phyloP scores from a whole-genome alignment of 2,113 vertebrate species.

The Osmerus eperlanus region DNA sequence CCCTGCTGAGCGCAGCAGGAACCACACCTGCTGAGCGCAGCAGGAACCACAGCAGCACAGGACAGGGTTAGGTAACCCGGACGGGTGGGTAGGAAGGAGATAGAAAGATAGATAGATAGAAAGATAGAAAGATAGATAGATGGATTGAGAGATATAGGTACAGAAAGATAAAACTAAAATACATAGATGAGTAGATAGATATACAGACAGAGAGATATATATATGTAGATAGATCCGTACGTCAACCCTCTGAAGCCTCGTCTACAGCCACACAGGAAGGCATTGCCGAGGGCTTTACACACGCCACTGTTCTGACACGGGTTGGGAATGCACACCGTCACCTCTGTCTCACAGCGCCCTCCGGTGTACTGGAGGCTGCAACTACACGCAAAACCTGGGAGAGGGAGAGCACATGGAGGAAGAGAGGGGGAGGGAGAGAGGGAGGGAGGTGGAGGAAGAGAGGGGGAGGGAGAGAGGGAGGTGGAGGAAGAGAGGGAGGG shows the following conservation, averaged over 20 bases:
- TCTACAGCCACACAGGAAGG: constrained; percentile 92
- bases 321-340: constrained; percentile 92
- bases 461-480: not conserved
- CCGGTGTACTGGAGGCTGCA: constrained; percentile 90
- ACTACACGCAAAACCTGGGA: constrained; percentile 86
- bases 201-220: not conserved
- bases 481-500: not conserved
- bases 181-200: not conserved
- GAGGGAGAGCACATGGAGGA: constrained; percentile 25
- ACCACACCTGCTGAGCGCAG: too few relatives aligned
- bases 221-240: constrained; percentile 72
- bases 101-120: too few relatives aligned
- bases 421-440: not conserved
- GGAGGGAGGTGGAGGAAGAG: not conserved
- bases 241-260: constrained; percentile 86
- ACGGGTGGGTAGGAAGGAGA: too few relatives aligned
- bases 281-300: constrained; percentile 86
- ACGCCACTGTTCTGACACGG: constrained; percentile 88
- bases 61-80: too few relatives aligned
- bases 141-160: too few relatives aligned
- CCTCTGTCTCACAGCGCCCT: constrained; percentile 89
- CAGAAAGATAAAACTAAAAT: too few relatives aligned
- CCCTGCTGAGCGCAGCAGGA: too few relatives aligned
- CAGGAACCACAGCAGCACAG: too few relatives aligned
- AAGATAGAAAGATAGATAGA: too few relatives aligned